Evolutionary conservation across 2,888 invertebrate species (phyloP), one percentile per base, ranked within the genome.

Genomic region (Hemithea aestivaria): DNA sequence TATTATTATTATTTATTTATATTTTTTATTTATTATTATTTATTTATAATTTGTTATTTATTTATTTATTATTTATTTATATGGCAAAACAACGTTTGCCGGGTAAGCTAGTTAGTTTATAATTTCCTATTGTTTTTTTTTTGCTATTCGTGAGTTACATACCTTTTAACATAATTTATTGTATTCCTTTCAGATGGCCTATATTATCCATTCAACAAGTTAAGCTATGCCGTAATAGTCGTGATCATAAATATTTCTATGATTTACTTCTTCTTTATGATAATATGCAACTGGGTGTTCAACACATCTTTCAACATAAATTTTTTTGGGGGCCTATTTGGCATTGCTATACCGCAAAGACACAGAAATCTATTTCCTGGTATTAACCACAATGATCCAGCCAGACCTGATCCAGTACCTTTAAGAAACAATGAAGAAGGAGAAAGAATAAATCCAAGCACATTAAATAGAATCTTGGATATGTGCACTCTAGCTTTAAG

Each of bases 281-380:
- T 81, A 34, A 47, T 81, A 40, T 82, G 73, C 43, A 84, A 83
- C 54, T 81, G 72, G 48, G 61, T 87, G 43, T 60, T 87, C n/a
- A 87, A 85, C 52, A 83, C 78, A 47, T 78, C 81, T 45, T 73
- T 83, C 50, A 73, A 68, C 40, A 55, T 87, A 39, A 76, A 61
- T 51, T 61, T 73, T 24, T n/a, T n/a, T n/a, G n/a, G n/a, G n/a
- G 73, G 77, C 2, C 49, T 42, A 12, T 40, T 84, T 9, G 76
- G 60, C 41, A 44, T 87, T 47, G 70, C 65, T 20, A 51, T 84
- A 11, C 63, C 48, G 42, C 73, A 77, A 47, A 69, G 68, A 26
- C 64, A 63, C 3, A 63, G 64, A 35, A 62, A 48, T 34, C 12
- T 63, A 7, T 54, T 55, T 40, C 43, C 51, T n/a, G n/a, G n/a